Evolutionary conservation across 2,113 vertebrate species (phyloP), one percentile per base, ranked within the genome.

Genomic region (Uria lomvia): DNA sequence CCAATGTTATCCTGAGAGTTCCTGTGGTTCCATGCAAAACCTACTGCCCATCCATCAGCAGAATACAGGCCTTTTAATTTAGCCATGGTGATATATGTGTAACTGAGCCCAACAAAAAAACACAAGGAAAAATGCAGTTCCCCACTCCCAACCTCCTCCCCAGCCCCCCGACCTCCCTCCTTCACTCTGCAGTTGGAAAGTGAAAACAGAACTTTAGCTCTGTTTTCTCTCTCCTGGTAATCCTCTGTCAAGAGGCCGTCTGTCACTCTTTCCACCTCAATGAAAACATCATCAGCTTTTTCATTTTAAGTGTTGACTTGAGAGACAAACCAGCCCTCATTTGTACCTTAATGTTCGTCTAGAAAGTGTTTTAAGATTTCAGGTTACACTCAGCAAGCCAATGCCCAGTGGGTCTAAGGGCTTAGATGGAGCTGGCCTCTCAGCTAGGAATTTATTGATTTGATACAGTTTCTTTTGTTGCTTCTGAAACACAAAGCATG

Each of bases 381-480:
- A 95, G 89, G 95, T 98, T 97, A 97, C 93, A 94, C 94, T 97
- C 92, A 93, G 84, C 94, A 97, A 97, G 95, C 83, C 79, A 20
- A 40, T 96, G 97, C 96, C 95, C 76, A 62, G 68, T 98, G 97
- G 95, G 94, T 97, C 16, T 82, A 95, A 96, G 92, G 93, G 94
- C 90, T 97, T 97, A 91, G 34, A 38, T 6, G n/a, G 84, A 94
- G 70, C 65, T 90, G 88, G 92, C 86, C 91, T 94, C 96, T 97
- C 94, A 88, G 94, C 62, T 93, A 95, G 47, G 94, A 97, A 92
- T 94, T 97, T 96, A 97, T 96, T 96, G 96, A 98, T 98, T 98
- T 96, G 97, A 94, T 97, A 98, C 96, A 97, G 93, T 94, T 97
- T 97, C 97, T 98, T 97, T 96, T 97, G 96, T 98, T 98, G 96